These are phyloP conservation scores for Oreochromis niloticus DNA, from an alignment of 2,113 vertebrate genomes.

Conservation along the genomic window DNA sequence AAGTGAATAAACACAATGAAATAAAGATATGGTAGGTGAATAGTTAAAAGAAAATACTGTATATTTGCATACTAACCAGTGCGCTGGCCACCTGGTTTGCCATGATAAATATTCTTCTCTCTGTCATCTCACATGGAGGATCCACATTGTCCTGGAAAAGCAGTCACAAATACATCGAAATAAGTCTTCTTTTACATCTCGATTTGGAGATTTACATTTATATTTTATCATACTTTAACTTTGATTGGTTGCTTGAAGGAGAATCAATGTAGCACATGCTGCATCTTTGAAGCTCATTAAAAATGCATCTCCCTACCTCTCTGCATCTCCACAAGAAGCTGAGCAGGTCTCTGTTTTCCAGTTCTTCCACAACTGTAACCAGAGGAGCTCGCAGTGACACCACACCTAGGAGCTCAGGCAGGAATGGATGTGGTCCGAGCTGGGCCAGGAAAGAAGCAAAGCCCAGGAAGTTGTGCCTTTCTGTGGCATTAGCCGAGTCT, in stretches of 20 bases:
- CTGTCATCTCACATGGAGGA: slow-evolving; percentile 66
- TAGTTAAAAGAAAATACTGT: not conserved
- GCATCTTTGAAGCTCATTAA: not conserved
- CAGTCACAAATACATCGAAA: not conserved
- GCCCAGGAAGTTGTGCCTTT: slow-evolving; percentile 70
- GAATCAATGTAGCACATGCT: not conserved
- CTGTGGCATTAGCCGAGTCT: slow-evolving; percentile 68
- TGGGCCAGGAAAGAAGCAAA: slow-evolving; percentile 74
- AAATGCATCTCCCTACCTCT: slow-evolving; percentile 41
- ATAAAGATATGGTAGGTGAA: not conserved
- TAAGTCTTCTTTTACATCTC: not conserved
- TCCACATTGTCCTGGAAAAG: slow-evolving; percentile 53
- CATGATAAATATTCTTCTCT: slow-evolving; percentile 71
- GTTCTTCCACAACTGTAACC: slow-evolving; percentile 73
- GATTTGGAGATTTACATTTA: not conserved
- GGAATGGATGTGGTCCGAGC: slow-evolving; percentile 75
- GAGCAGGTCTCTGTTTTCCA: slow-evolving; percentile 75
- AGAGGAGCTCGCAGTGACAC: slow-evolving; percentile 72
- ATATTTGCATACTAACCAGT: slow-evolving; percentile 59
- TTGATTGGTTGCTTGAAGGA: not conserved
- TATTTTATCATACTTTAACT: not conserved
- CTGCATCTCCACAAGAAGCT: slow-evolving; percentile 73
- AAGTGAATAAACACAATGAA: not conserved
- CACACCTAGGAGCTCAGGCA: slow-evolving; percentile 74
- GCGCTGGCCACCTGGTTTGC: slow-evolving; percentile 71